Conservation (phyloP, 2,797 vertebrate species). For the Balearica regulorum region DNA sequence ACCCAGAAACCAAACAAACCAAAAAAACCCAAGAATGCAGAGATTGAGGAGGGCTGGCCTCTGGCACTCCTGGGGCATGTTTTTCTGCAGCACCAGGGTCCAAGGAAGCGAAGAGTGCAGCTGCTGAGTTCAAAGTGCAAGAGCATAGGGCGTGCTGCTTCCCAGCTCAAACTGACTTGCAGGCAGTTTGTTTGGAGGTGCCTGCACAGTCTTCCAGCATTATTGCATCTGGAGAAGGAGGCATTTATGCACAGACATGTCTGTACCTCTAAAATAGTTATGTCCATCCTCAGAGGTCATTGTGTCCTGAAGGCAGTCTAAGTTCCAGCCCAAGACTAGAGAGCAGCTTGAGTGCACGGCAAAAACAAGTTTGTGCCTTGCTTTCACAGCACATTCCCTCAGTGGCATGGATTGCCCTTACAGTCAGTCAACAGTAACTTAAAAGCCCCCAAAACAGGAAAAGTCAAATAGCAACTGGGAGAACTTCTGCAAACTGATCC, state of each 20-base stretch:
- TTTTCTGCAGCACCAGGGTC: neutral
- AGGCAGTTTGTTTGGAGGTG: neutral
- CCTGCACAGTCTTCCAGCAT: neutral
- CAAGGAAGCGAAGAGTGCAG: neutral
- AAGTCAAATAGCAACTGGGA: neutral
- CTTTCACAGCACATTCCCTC: neutral
- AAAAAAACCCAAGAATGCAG: too few species aligned
- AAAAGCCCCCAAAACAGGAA: neutral
- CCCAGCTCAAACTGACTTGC: neutral
- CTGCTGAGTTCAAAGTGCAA: neutral
- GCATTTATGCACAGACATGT: neutral
- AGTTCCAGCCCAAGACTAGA: neutral
- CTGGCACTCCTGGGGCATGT: neutral
- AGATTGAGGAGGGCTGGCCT: neutral
- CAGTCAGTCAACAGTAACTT: neutral
- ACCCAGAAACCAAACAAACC: too few species aligned
- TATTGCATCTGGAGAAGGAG: neutral
- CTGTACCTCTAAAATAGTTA: neutral
- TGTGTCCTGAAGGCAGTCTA: neutral
- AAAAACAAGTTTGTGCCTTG: neutral
- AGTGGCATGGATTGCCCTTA: neutral
- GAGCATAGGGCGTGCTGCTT: neutral
- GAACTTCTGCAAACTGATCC: neutral
- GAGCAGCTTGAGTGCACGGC: neutral
- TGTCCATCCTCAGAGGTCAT: neutral